Percentiles rank a stretch among this genome's conserved stretches.
Evolutionary conservation across 1,140 invertebrate genomes (phyloP).

Genomic region (Diorhabda elongata): DNA sequence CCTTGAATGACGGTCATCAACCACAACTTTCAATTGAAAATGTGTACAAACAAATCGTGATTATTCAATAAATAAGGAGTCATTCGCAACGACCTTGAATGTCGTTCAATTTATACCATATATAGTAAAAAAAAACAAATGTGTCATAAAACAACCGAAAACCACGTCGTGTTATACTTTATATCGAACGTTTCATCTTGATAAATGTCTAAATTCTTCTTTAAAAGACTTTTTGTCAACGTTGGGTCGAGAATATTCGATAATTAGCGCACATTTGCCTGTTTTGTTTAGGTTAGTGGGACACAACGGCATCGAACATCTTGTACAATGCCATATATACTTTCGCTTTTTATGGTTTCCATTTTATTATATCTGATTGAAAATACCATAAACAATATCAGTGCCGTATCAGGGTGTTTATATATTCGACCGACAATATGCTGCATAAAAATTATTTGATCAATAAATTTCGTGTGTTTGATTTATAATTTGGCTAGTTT

Average conservation of each 20-base stretch:
- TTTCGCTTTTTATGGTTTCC: constrained; percentile 15
- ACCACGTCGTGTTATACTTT: not conserved
- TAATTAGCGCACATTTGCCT: constrained; percentile 5
- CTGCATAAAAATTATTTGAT: no score
- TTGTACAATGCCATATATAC: constrained; percentile 7
- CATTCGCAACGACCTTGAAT: no score
- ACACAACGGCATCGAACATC: constrained; percentile 4
- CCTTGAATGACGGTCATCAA: no score
- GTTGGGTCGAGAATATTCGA: not conserved
- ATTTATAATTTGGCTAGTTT: no score
- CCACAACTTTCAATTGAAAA: no score
- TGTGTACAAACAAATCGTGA: no score
- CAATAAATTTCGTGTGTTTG: no score
- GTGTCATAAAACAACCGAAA: not conserved
- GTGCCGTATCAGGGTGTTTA: no score
- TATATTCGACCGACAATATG: no score
- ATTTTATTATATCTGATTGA: constrained; percentile 7
- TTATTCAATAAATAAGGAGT: no score
- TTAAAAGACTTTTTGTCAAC: no score
- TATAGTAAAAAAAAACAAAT: not conserved
- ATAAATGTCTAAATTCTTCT: not conserved
- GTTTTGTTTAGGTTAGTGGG: constrained; percentile 8
- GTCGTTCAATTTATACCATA: not conserved
- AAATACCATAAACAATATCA: not conserved
- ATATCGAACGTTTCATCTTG: not conserved